Evolutionary conservation across 2,113 vertebrate genomes (phyloP), one percentile per base, ranked within the genome.

Genomic region (Catharus minimus): DNA sequence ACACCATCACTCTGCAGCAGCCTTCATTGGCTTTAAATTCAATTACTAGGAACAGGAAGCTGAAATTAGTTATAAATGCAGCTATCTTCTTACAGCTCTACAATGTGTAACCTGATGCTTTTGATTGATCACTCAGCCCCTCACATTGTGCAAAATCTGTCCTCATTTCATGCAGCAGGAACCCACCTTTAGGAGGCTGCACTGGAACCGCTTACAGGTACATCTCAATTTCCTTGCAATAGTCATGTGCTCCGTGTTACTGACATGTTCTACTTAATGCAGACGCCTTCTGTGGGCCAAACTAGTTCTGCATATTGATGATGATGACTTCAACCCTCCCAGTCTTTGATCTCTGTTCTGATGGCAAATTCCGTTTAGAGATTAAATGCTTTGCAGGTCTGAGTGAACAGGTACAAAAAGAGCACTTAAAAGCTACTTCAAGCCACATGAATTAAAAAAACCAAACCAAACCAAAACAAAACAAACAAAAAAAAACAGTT

Each of bases 281-380:
- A 75, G 61, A 28, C 10, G 14, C 9, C 24, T 72, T 52, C 50
- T 43, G 41, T 23, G 23, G 23, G 32, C 33, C 23, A 6, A 8
- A 5, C 7, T 49, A 12, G 13, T 24, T 75, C 28, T 32, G 9
- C 1, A 0, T 46, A 22, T 11, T 65, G 69, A 11, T 3, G 0
- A 39, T 22, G 28, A 36, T 55, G 41, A 49, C 11, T 81, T 81
- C 68, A 89, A 46, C 36, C 11, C 7, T 19, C 10, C 32, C n/a
- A 33, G 7, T 32, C 30, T 43, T 21, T 12, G 55, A 32, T 36
- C 57, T 84, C 66, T 47, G 21, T 11, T 89, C 30, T 44, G 43
- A 67, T 5, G 8, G 16, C 20, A 55, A 43, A 82, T 71, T 89
- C 71, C 3, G 26, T 46, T 72, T 75, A n/a, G 22, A 53, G 20